Conservation (phyloP, 1,140 invertebrate species). For the Drosophila mayri region DNA sequence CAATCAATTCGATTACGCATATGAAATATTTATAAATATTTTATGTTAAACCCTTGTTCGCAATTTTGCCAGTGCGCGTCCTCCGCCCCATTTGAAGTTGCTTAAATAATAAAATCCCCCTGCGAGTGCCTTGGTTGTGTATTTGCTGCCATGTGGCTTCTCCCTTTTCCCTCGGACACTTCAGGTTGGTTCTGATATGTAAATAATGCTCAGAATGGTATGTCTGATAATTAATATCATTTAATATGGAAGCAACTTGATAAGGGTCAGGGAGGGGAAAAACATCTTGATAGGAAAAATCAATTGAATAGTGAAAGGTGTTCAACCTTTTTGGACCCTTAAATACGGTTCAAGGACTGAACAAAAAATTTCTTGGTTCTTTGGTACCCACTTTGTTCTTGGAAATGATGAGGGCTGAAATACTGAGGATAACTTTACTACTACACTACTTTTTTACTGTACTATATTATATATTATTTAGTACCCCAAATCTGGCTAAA, state of each 20-base stretch:
- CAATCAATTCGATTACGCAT: slow-evolving; percentile 80
- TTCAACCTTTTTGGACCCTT: not conserved
- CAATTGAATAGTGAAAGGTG: slow-evolving; percentile 1
- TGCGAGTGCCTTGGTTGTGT: not conserved
- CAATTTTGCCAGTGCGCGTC: slow-evolving; percentile 17
- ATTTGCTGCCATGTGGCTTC: slow-evolving; percentile 19
- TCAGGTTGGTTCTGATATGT: slow-evolving; percentile 58
- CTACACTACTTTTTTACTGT: too few relatives aligned
- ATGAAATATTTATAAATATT: slow-evolving; percentile 80
- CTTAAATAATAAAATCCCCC: not conserved
- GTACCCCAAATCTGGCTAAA: too few relatives aligned
- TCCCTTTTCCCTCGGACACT: slow-evolving; percentile 1
- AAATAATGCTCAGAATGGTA: slow-evolving; percentile 50
- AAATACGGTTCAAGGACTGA: not conserved
- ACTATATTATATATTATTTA: too few relatives aligned
- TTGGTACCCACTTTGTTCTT: not conserved
- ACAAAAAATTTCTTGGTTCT: not conserved
- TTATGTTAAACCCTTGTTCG: slow-evolving; percentile 67
- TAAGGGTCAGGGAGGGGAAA: not conserved
- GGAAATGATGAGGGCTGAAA: too few relatives aligned
- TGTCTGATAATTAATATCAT: slow-evolving; percentile 22
- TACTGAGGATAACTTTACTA: too few relatives aligned
- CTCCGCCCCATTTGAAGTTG: slow-evolving; percentile 31
- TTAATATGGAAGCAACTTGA: slow-evolving; percentile 10
- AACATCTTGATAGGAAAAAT: not conserved